phyloP scores from a whole-genome alignment of 2,888 invertebrate species.

The Zele albiditarsus region DNA sequence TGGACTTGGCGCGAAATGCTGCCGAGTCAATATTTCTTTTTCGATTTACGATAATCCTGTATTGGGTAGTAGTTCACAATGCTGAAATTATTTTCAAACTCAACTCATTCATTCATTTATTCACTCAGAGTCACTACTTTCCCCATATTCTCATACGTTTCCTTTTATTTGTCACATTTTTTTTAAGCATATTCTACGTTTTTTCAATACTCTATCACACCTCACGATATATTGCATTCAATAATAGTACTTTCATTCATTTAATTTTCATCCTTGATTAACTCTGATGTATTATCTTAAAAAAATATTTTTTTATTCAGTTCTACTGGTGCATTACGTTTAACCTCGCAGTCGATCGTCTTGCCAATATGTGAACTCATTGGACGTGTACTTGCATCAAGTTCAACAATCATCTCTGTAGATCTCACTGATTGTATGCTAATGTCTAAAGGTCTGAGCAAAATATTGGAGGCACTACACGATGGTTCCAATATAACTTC shows the following conservation, averaged over 20 bases:
- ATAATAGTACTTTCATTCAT: conserved; percentile 41
- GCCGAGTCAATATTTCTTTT: too few species aligned
- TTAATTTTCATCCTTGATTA: neutral
- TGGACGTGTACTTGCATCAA: conserved; percentile 67
- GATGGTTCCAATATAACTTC: conserved; percentile 65
- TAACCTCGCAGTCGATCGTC: conserved; percentile 62
- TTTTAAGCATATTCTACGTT: too few species aligned
- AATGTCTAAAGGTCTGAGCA: conserved; percentile 65
- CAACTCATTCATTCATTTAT: too few species aligned
- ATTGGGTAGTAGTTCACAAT: neutral
- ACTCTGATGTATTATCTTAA: neutral
- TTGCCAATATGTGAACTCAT: conserved; percentile 65
- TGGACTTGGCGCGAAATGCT: too few species aligned
- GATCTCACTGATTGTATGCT: conserved; percentile 71
- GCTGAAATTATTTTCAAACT: too few species aligned
- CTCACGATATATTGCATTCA: too few species aligned
- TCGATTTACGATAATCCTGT: too few species aligned
- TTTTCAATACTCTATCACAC: too few species aligned
- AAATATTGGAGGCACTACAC: conserved; percentile 65
- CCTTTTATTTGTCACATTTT: too few species aligned
- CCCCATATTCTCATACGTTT: too few species aligned
- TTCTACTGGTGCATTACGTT: conserved; percentile 59
- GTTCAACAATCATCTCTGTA: conserved; percentile 64
- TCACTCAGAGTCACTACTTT: too few species aligned
- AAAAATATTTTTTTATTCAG: conserved; percentile 52